A percentile compares a stretch with the other conserved stretches of the same genome.
Evolutionary conservation across 1,140 invertebrate species (phyloP).

Genomic region (Pantala flavescens): DNA sequence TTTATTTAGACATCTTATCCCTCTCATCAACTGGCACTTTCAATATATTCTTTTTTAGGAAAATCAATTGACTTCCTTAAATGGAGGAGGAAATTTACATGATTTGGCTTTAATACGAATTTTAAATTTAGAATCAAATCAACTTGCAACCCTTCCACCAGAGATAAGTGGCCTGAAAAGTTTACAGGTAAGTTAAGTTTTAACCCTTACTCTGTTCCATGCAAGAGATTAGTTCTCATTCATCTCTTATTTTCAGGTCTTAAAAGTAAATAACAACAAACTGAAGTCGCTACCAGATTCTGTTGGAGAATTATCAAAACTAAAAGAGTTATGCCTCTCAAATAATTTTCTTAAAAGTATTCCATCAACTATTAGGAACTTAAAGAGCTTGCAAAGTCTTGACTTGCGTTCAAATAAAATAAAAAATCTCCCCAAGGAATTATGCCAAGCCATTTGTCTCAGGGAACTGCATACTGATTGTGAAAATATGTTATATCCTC

Average conservation of each 20-base stretch:
- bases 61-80: conserved; percentile 55
- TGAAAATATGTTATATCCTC: conserved; percentile 50
- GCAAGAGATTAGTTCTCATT: background rate
- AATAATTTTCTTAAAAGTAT: conserved; percentile 56
- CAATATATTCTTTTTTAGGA: conserved; percentile 46
- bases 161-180: conserved; percentile 50
- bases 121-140: conserved; percentile 61
- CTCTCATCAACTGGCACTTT: too few relatives aligned
- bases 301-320: conserved; percentile 46
- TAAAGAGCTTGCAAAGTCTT: conserved; percentile 45
- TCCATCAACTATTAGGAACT: conserved; percentile 49
- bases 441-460: conserved; percentile 44
- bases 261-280: conserved; percentile 53
- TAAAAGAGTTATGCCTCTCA: conserved; percentile 57
- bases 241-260: conserved; percentile 39
- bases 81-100: conserved; percentile 53
- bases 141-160: conserved; percentile 47
- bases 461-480: conserved; percentile 46
- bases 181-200: conserved; percentile 40
- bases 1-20: background rate
- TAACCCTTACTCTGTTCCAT: background rate
- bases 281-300: conserved; percentile 53
- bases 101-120: conserved; percentile 56
- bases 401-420: conserved; percentile 35
- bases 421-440: conserved; percentile 38